Percentiles rank a stretch among this genome's conserved stretches.
phyloP scores from a whole-genome alignment of 1,140 invertebrate species.

The Reticulitermes speratus region DNA sequence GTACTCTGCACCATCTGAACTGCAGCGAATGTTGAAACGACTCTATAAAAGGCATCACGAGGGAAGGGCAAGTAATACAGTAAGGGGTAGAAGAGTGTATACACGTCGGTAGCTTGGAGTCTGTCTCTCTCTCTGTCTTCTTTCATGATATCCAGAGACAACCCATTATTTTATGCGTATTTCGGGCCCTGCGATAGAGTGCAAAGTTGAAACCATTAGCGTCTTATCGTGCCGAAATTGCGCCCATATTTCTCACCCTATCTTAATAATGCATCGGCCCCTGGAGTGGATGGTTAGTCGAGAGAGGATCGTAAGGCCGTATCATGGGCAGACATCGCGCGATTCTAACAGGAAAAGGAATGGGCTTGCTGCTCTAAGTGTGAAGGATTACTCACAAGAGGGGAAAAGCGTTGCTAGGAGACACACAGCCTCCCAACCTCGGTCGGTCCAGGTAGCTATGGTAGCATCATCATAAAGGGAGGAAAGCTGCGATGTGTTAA shows the following conservation, averaged over 20 bases:
- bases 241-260: conserved; percentile 37
- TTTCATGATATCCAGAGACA: conserved; percentile 17
- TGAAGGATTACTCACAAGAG: conserved; percentile 30
- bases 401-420: conserved; percentile 23
- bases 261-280: conserved; percentile 36
- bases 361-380: conserved; percentile 31
- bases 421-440: neutral
- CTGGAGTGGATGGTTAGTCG: conserved; percentile 22
- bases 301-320: neutral
- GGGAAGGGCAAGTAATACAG: neutral
- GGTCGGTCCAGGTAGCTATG: neutral
- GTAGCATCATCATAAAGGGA: neutral
- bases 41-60: conserved; percentile 23
- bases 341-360: conserved; percentile 27
- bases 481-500: neutral
- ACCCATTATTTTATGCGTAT: conserved; percentile 35
- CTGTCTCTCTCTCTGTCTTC: neutral
- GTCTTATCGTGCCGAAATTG: conserved; percentile 36
- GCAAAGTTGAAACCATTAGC: conserved; percentile 38
- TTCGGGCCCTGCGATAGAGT: conserved; percentile 34
- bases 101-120: too few relatives aligned
- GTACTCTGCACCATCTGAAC: neutral
- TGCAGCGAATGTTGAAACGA: conserved; percentile 21
- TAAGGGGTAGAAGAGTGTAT: neutral
- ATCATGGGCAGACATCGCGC: neutral